Evolutionary conservation across 2,113 vertebrate species (phyloP).

Genomic region (Sander lucioperca): DNA sequence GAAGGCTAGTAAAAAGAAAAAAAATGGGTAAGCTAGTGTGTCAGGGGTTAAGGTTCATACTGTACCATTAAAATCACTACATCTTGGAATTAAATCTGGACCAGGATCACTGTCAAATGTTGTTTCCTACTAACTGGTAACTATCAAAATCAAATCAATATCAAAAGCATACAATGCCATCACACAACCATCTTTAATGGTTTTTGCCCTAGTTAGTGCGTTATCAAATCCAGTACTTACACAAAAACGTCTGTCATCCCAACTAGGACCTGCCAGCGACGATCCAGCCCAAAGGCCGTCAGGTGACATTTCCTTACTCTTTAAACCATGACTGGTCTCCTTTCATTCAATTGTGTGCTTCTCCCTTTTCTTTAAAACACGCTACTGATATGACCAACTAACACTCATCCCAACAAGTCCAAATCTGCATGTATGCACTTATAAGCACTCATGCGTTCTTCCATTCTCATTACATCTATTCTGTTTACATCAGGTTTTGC

Average conservation of each 20-base stretch:
- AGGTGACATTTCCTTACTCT: constrained; percentile 86
- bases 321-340: neutral
- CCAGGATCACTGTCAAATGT: neutral
- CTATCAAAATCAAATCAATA: neutral
- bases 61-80: neutral
- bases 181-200: neutral
- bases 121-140: neutral
- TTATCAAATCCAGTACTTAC: neutral
- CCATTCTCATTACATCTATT: constrained; percentile 21
- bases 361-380: neutral
- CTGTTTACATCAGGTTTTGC: neutral
- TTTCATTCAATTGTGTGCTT: neutral
- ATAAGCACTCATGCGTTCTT: constrained; percentile 8
- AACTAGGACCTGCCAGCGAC: constrained; percentile 95
- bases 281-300: constrained; percentile 97
- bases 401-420: neutral
- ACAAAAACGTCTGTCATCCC: constrained; percentile 77
- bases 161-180: neutral
- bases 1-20: neutral
- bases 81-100: neutral
- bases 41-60: neutral
- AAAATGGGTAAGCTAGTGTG: neutral
- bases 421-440: constrained; percentile 29
- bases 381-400: constrained; percentile 6
- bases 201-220: neutral